phyloP scores from a whole-genome alignment of 2,797 vertebrate genomes.

The Hylomyscus alleni region DNA sequence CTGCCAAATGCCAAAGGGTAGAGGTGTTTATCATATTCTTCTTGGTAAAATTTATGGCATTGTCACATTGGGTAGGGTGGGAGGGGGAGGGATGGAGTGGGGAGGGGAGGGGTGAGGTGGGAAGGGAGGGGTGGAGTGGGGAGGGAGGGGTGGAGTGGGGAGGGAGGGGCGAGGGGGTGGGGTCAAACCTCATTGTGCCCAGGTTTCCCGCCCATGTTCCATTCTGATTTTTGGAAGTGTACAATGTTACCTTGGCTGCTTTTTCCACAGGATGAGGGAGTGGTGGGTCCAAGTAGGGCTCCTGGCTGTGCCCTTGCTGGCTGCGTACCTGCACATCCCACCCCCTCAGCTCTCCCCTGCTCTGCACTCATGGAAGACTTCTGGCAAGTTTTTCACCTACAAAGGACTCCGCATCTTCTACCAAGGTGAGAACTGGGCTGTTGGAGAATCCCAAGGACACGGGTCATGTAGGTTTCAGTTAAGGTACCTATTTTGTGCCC shows the following conservation, averaged over 20 bases:
- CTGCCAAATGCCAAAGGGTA: neutral
- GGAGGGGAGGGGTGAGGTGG: neutral
- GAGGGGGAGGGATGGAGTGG: too few relatives aligned
- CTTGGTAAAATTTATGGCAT: neutral
- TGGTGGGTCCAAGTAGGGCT: slow-evolving; percentile 96
- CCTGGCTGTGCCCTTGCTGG: slow-evolving; percentile 93
- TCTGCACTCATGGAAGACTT: slow-evolving; percentile 93
- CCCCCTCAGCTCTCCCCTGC: slow-evolving; percentile 94
- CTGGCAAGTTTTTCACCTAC: slow-evolving; percentile 93
- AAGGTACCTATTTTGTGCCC: neutral
- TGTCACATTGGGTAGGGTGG: neutral
- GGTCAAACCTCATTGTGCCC: neutral
- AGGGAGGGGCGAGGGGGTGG: neutral
- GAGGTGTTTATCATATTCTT: neutral
- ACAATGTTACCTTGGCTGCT: neutral
- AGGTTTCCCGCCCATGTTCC: neutral
- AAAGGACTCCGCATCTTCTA: slow-evolving; percentile 94
- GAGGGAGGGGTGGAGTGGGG: too few relatives aligned
- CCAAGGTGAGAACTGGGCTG: slow-evolving; percentile 89
- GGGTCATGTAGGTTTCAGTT: neutral
- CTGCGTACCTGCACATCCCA: slow-evolving; percentile 96
- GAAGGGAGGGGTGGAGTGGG: neutral
- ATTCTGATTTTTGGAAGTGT: neutral
- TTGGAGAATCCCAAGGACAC: accelerated
- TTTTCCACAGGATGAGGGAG: slow-evolving; percentile 93